Conservation (phyloP, 1,140 invertebrate genomes). For the Rhopalosiphum padi region DNA sequence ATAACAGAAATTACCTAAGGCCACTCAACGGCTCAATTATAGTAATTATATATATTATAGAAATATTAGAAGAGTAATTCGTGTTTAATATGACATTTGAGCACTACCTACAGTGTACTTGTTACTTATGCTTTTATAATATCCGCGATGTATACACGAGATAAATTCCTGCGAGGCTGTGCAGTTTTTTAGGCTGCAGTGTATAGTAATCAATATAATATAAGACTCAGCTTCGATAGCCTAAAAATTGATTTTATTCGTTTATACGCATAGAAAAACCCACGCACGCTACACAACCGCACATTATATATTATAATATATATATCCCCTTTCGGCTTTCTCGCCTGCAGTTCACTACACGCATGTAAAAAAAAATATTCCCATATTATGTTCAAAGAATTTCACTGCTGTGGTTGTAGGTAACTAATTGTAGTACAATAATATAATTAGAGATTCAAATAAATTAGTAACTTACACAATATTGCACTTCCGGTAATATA, state of each 20-base stretch:
- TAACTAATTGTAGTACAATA: neutral
- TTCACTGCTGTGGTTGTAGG: neutral
- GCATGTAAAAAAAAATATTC: neutral
- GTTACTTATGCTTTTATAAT: neutral
- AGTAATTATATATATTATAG: too few species aligned
- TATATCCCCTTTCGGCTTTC: neutral
- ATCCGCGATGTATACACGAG: neutral
- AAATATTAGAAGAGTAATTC: neutral
- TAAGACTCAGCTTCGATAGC: neutral
- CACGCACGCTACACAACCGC: neutral
- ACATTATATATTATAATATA: neutral
- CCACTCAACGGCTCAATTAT: neutral
- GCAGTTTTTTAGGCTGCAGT: neutral
- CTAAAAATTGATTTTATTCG: neutral
- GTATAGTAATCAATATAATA: neutral
- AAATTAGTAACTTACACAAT: neutral
- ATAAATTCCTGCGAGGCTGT: neutral
- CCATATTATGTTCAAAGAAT: neutral
- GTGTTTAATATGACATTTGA: neutral
- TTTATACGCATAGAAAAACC: neutral
- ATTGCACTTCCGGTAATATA: neutral
- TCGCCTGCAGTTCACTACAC: neutral
- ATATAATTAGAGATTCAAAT: neutral
- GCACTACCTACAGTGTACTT: neutral
- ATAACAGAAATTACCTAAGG: too few species aligned